These are phyloP conservation scores for Pangasius djambal DNA, from an alignment of 2,797 vertebrate genomes.

Conservation along the genomic window DNA sequence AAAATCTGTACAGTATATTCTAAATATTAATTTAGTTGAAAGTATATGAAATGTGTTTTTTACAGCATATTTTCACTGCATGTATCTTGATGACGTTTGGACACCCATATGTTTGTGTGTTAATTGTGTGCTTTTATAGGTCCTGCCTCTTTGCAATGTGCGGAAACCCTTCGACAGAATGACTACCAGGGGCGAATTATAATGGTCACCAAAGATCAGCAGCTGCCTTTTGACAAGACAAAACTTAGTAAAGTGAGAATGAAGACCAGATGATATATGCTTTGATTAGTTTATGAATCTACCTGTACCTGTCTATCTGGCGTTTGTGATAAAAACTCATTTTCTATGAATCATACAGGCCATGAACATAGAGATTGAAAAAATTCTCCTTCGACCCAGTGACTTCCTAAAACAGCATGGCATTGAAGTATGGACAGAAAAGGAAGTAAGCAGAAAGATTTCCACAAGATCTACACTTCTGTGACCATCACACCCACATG, in stretches of 20 bases:
- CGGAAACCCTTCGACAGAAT: constrained; percentile 87
- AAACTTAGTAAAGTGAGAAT: constrained; percentile 85
- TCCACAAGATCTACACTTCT: background rate
- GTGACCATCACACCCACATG: background rate
- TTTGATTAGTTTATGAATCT: background rate
- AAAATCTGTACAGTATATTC: background rate
- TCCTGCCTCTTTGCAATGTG: constrained; percentile 84
- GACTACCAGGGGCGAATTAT: constrained; percentile 82
- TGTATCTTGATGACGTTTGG: background rate
- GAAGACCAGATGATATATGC: background rate
- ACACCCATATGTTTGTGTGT: background rate
- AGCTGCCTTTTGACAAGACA: constrained; percentile 83
- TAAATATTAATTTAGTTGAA: background rate
- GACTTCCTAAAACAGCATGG: constrained; percentile 76
- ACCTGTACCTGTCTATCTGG: background rate
- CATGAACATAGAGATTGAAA: constrained; percentile 73
- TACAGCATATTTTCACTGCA: background rate
- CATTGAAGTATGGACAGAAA: constrained; percentile 82
- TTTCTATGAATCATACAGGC: constrained; percentile 59
- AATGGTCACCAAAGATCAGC: constrained; percentile 79
- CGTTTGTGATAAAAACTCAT: background rate
- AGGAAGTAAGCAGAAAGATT: constrained; percentile 73
- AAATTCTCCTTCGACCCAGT: constrained; percentile 74
- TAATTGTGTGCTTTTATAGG: constrained; percentile 67
- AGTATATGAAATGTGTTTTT: background rate